phyloP scores from a whole-genome alignment of 2,797 vertebrate species.

The Menidia menidia region DNA sequence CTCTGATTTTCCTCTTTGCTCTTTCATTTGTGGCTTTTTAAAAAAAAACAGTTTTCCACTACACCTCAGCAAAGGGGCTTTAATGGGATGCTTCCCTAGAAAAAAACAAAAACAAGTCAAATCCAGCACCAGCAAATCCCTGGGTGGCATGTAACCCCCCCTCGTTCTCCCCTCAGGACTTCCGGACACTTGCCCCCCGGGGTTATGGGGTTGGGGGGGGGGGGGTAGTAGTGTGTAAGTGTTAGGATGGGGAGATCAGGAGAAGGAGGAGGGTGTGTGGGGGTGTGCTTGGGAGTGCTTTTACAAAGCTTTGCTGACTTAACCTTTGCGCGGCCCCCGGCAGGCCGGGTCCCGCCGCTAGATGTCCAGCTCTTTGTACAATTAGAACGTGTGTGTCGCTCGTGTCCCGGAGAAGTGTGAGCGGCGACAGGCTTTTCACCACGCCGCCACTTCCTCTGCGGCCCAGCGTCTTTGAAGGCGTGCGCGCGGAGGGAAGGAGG shows the following conservation, averaged over 20 bases:
- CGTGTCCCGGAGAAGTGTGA: slow-evolving; percentile 87
- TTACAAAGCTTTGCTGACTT: slow-evolving; percentile 92
- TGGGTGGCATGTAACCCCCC: slow-evolving; percentile 58
- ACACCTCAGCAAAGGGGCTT: slow-evolving; percentile 50
- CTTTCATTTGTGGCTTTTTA: slow-evolving; percentile 22
- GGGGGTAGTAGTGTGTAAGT: slow-evolving; percentile 37
- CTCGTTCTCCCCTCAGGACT: slow-evolving; percentile 47
- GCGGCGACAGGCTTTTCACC: slow-evolving; percentile 78
- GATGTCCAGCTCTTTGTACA: slow-evolving; percentile 95
- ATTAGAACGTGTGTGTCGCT: slow-evolving; percentile 91
- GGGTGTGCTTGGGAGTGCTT: slow-evolving; percentile 87
- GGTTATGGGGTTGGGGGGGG: slow-evolving; percentile 23
- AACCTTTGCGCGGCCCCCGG: slow-evolving; percentile 91
- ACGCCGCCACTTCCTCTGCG: slow-evolving; percentile 49
- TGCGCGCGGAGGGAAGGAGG: slow-evolving; percentile 18
- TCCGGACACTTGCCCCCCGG: slow-evolving; percentile 58
- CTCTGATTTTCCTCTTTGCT: slow-evolving; percentile 2
- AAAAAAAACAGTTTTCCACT: slow-evolving; percentile 50
- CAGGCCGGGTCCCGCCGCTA: slow-evolving; percentile 89
- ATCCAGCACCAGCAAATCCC: slow-evolving; percentile 76
- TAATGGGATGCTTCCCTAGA: slow-evolving; percentile 67
- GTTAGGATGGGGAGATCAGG: slow-evolving; percentile 32
- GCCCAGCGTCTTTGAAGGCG: slow-evolving; percentile 46
- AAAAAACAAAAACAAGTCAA: slow-evolving; percentile 72
- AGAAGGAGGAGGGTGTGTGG: slow-evolving; percentile 37